A percentile compares a stretch with the other conserved stretches of the same genome.
Evolutionary conservation across 2,113 vertebrate genomes (phyloP).

Genomic region (Phylloscopus trochiloides): DNA sequence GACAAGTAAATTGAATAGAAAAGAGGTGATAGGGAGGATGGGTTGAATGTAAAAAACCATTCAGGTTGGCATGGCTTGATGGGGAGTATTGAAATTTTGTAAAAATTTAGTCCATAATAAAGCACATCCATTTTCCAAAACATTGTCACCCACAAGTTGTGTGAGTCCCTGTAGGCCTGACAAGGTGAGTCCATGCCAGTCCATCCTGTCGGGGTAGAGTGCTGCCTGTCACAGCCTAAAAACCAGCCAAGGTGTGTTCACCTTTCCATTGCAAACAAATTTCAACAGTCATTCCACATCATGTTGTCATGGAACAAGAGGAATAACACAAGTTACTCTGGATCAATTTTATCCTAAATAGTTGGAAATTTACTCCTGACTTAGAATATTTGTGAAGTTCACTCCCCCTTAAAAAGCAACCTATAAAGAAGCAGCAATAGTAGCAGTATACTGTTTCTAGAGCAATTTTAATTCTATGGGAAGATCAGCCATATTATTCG

Average conservation of each 20-base stretch:
- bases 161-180: too few relatives aligned
- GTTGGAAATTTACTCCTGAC: background rate
- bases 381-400: background rate
- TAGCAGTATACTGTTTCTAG: background rate
- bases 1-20: background rate
- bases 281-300: background rate
- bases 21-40: background rate
- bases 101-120: background rate
- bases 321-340: background rate
- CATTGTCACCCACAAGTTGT: accelerated
- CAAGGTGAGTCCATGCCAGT: background rate
- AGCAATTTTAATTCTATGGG: background rate
- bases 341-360: accelerated
- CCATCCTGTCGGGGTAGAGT: background rate
- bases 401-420: background rate
- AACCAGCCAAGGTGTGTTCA: background rate
- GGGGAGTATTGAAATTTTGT: background rate
- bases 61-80: background rate
- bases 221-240: background rate
- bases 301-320: background rate
- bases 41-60: background rate
- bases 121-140: background rate
- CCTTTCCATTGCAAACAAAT: background rate
- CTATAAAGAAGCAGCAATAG: background rate
- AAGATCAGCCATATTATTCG: background rate